Base-by-base conservation (phyloP, 2,888 invertebrate species). In the Morpho achilles region DNA sequence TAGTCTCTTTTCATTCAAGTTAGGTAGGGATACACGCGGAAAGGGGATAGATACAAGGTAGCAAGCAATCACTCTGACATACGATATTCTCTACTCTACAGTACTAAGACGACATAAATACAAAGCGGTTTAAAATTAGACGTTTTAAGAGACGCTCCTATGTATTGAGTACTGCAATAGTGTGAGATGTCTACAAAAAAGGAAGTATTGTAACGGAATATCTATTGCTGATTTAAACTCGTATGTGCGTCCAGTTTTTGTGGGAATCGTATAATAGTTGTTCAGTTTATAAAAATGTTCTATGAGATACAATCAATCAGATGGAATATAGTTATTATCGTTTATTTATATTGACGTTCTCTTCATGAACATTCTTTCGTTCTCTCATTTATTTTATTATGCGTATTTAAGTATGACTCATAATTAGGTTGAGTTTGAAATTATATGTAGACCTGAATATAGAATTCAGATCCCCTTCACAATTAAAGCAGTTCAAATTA, bases 21-120 rank as follows among this genome's bases (percentile, higher is more conserved):
- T 16, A 16, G 16, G 46, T 39, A 47, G 23, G 45, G 52, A 54
- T 48, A 51, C 55, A 55, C 57, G 61, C 58, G 67, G 62, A 68
- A 63, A 56, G 59, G 63, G 60, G 57, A 61, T 61, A 58, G 57
- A 61, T 61, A 58, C 63, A 57, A 49, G 52, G 55, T 62, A 59
- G 61, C 54, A 46, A 59, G 61, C 54, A 46, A 52, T n/a, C 43
- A 67, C 68, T 68, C 58, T 63, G 62, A 49, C 50, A 58, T 59
- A 48, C 65, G 60, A 62, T 63, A 61, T 56, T 63, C 60, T 58
- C 61, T 61, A 54, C 60, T 62, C 60, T 59, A 55, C 50, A 54
- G 63, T 70, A 75, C 73, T 63, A 74, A 69, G 70, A 60, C 53
- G 60, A 46, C 69, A 75, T 63, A 63, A 64, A 61, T 56, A n/a